Evolutionary conservation across 2,888 invertebrate genomes (phyloP), one percentile per base, ranked within the genome.

Genomic region (Melieria omissa): DNA sequence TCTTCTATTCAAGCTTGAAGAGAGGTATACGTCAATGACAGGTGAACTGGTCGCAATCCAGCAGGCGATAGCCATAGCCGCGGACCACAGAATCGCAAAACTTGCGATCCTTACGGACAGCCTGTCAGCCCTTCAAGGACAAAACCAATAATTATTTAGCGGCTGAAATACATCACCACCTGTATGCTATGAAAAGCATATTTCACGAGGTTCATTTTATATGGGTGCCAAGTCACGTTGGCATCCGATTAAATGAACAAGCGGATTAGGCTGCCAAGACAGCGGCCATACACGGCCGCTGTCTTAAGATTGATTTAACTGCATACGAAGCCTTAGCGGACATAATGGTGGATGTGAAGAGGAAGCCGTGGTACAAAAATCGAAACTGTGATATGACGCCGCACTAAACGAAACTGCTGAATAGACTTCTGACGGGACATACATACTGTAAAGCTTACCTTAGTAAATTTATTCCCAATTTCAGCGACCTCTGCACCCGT

Each of bases 221-320:
- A 41, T 58, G 58, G 58, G 58, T 58, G 6, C 58, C 58, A 4
- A 58, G 58, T 41, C 58, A 58, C 3, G 12, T 29, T 41, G 58
- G 57, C 5, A 57, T 57, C 6, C 9, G n/a, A 0, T 14, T 57
- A 7, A 57, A 57, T 57, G 57, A 57, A n/a, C 12, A 58, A 41
- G 58, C 58, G 41, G 58, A 58, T 16, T 10, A 10, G 5, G 58
- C 58, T 58, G 58, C 58, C 4, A 58, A 58, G 16, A 58, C 58
- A 58, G 58, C 58, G 12, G n/a, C 6, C 42, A 5, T 12, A 1
- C 12, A 41, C 10, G 58, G 58, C 5, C 16, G 42, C 6, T 4
- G 7, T 10, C 12, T 58, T 4, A 16, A 16, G 10, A n/a, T 41
- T 12, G 58, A 58, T 7, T 9, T 58, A 1, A 58, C 58, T 58